Evolutionary conservation across 2,888 invertebrate species (phyloP).

Genomic region (Serrognathus titanus): DNA sequence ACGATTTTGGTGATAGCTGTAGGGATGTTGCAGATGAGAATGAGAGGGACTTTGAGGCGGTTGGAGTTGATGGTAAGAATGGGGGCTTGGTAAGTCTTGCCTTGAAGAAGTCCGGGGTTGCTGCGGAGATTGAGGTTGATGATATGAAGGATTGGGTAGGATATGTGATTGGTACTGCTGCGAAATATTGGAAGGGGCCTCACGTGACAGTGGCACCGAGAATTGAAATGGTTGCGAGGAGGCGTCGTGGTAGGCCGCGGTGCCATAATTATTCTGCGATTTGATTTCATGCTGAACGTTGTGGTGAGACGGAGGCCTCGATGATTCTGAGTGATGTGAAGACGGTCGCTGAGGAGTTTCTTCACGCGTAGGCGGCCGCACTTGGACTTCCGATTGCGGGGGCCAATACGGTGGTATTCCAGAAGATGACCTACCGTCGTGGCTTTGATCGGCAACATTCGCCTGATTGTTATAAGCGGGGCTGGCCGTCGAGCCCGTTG

Average conservation of each 20-base stretch:
- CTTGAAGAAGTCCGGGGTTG: slow-evolving; percentile 18
- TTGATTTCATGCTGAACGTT: slow-evolving; percentile 7
- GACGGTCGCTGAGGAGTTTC: slow-evolving; percentile 25
- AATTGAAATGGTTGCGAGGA: slow-evolving; percentile 15
- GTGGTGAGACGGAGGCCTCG: slow-evolving; percentile 22
- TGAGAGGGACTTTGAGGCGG: slow-evolving; percentile 18
- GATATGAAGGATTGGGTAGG: slow-evolving; percentile 28
- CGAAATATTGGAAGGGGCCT: slow-evolving; percentile 15
- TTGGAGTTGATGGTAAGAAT: slow-evolving; percentile 37
- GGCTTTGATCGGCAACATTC: slow-evolving; percentile 21
- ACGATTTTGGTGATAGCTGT: slow-evolving; percentile 9
- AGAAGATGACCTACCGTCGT: slow-evolving; percentile 21
- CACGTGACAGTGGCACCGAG: slow-evolving; percentile 18
- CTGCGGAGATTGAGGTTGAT: slow-evolving; percentile 25
- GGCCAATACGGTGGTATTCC: slow-evolving; percentile 17
- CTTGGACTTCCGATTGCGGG: slow-evolving; percentile 21
- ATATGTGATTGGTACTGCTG: slow-evolving; percentile 27
- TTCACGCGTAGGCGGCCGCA: slow-evolving; percentile 21
- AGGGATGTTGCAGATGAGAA: slow-evolving; percentile 28
- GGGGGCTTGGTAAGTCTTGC: slow-evolving; percentile 24
- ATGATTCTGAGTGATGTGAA: slow-evolving; percentile 38
- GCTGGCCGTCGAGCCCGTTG: slow-evolving; percentile 44
- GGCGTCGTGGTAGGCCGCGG: background rate
- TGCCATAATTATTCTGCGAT: background rate
- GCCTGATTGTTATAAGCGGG: slow-evolving; percentile 26